Base-by-base conservation (phyloP, 2,797 vertebrate species). In the Poecilia picta region DNA sequence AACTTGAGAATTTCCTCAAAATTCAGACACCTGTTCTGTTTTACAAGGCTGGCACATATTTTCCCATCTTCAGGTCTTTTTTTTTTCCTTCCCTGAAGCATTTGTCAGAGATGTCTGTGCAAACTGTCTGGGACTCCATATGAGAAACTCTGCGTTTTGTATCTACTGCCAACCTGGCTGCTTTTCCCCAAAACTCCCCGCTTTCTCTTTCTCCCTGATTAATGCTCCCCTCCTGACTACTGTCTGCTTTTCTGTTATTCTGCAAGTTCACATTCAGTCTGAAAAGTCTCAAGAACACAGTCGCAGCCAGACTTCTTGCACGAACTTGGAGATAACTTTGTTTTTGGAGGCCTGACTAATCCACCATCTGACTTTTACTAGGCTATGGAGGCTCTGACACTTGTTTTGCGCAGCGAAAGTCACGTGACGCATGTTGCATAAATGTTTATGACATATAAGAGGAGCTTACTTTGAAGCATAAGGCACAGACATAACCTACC, bases 351-450 rank as follows among this genome's bases (percentile, higher is more conserved):
- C 75, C 49, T 49, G 80, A 83, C 85, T 87, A 85, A 92, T 86
- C 76, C 66, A 25, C 46, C 81, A 72, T 83, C 85, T 39, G 92
- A 74, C 81, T 92, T 82, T 87, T 81, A 93, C 91, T 92, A 89
- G 79, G 45, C 79, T 78, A 90, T 7, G 84, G 91, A 78, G 80
- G 79, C 83, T 73, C 66, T n/a, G 83, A 93, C 90, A 91, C 88
- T 91, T 90, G 91, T 92, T 93, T 76, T 83, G 88, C 80, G 82
- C 87, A 89, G 91, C 92, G 85, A 90, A 91, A 89, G 76, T 87
- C 85, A 81, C 90, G 87, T 73, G 72, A 53, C 80, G 80, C 89
- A 88, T 33, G 83, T 89, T 79, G 80, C 84, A 87, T 68, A 36
- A 71, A 74, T 33, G 66, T 41, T 66, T 51, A 45, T 75, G 81